phyloP scores from a whole-genome alignment of 2,113 vertebrate species.

The Myrmophylax atrothorax region DNA sequence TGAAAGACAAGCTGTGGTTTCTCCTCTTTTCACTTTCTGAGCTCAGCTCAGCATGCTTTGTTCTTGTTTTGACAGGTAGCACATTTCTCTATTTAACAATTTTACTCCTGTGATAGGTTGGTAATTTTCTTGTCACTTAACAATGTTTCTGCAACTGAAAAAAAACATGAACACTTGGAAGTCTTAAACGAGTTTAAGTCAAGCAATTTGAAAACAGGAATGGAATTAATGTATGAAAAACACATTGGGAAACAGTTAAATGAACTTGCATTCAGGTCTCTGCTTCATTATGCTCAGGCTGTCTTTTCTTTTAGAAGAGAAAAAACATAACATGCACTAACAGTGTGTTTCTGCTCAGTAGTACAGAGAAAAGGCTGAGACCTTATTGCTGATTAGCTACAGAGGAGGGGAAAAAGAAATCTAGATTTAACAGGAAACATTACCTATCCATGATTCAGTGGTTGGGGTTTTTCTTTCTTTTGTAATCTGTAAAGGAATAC shows the following conservation, averaged over 20 bases:
- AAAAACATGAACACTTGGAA: background rate
- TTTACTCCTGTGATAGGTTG: background rate
- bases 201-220: background rate
- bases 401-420: background rate
- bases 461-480: background rate
- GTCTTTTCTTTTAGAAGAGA: background rate
- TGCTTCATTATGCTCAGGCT: background rate
- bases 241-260: background rate
- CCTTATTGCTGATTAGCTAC: background rate
- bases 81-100: background rate
- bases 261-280: background rate
- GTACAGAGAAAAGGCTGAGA: background rate
- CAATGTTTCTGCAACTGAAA: background rate
- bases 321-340: rapidly evolving
- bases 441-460: background rate
- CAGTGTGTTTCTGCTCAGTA: background rate
- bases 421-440: background rate
- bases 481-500: background rate
- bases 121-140: background rate
- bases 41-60: background rate
- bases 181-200: background rate
- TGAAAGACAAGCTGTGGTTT: background rate
- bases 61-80: background rate
- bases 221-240: background rate
- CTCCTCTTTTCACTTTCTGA: background rate